Base-by-base conservation (phyloP, 1,140 invertebrate genomes). In the Philaenus spumarius region DNA sequence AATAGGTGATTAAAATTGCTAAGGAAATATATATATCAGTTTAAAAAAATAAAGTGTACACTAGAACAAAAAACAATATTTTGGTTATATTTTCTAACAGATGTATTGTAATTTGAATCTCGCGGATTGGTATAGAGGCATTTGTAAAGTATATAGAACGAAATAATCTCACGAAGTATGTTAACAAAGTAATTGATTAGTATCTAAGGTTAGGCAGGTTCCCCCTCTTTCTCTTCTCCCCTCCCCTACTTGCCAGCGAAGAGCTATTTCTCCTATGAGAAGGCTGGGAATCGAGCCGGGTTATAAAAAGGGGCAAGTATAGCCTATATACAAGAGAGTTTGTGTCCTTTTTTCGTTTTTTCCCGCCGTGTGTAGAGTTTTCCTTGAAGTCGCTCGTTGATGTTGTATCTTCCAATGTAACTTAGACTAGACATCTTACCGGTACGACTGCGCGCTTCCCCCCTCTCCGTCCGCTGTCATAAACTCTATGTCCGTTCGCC, bases 191-290 rank as follows among this genome's bases (percentile, higher is more conserved):
- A 30, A 30, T 30, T 30, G 26, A 30, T 30, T 30, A 30, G 26
- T 30, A 30, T 30, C 26, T 30, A 30, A 30, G 26, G 26, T 30
- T 30, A 30, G 26, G 26, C 26, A 30, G 26, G 26, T 30, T 30
- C 26, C 26, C 26, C 26, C 26, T 30, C 26, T 30, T 30, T 30
- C 26, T 30, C 26, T 30, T 30, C 26, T 30, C 26, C 26, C 26
- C 26, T 30, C 26, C 9, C 26, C 26, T 30, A 3, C 26, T 30
- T 30, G 26, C 26, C 26, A 40, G 35, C 56, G 24, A 58, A 58
- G 46, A 51, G 56, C 56, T 7, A 51, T 58, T 46, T 40, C 56
- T 58, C 56, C 56, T 58, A 58, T 58, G 56, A 51, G 46, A 51
- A 26, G 20, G 22, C 52, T 22, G 40, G 40, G 52, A 34, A 30